Evolutionary conservation across 2,888 invertebrate genomes (phyloP).

Genomic region (Cryptocephalus primarius): DNA sequence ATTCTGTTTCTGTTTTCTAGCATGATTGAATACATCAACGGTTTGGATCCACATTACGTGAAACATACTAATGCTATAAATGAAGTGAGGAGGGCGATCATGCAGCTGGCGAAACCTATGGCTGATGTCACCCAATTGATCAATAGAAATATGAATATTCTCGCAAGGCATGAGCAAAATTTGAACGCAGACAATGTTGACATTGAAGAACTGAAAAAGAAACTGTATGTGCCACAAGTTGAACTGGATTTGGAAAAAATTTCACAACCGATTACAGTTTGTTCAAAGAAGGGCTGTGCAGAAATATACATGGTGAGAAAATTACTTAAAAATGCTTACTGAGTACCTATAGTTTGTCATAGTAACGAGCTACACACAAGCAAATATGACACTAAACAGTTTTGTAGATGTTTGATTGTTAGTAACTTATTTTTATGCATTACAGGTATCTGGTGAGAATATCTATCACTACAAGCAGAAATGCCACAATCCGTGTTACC

Average conservation of each 20-base stretch:
- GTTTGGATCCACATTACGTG: constrained; percentile 25
- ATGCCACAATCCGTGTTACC: constrained; percentile 30
- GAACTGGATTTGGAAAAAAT: constrained; percentile 20
- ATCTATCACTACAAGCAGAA: constrained; percentile 27
- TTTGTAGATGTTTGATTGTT: too few species aligned
- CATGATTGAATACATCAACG: constrained; percentile 24
- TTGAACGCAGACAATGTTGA: constrained; percentile 15
- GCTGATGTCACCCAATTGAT: constrained; percentile 30
- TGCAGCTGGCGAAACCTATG: constrained; percentile 27
- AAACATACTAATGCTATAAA: constrained; percentile 28
- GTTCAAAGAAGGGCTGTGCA: constrained; percentile 20
- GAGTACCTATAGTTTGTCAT: too few species aligned
- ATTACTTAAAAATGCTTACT: too few species aligned
- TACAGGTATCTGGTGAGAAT: constrained; percentile 22
- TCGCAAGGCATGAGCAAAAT: constrained; percentile 20
- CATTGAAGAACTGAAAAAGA: constrained; percentile 21
- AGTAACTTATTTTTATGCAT: neutral
- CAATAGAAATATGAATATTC: constrained; percentile 23
- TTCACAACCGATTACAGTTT: constrained; percentile 27
- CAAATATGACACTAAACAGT: too few species aligned
- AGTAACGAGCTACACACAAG: too few species aligned
- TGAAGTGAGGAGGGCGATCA: constrained; percentile 27
- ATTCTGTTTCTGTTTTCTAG: constrained; percentile 12
- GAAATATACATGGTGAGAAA: constrained; percentile 19
- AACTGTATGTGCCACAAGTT: constrained; percentile 26